Evolutionary conservation across 2,888 invertebrate species (phyloP).

Genomic region (Graphium colonna): DNA sequence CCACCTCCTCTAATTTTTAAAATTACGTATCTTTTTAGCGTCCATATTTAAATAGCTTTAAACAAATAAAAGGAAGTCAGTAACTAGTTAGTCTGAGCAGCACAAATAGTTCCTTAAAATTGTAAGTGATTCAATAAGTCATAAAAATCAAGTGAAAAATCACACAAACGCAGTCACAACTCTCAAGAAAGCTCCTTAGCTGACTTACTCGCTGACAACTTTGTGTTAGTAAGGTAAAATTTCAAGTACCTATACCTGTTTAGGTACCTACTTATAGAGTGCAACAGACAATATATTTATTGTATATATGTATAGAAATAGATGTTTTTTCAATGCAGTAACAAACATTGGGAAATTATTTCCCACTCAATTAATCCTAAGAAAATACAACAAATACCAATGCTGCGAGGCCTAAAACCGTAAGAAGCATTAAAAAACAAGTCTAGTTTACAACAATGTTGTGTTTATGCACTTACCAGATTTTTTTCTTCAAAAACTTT

Average conservation of each 20-base stretch:
- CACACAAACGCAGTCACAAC: too few species aligned
- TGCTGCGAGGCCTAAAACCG: conserved; percentile 14
- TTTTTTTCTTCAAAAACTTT: conserved; percentile 17
- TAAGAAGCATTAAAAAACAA: conserved; percentile 22
- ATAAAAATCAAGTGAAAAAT: conserved; percentile 28
- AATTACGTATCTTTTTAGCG: conserved; percentile 8
- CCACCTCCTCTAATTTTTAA: conserved; percentile 9
- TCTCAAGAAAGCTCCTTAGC: conserved; percentile 9
- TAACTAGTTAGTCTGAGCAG: conserved; percentile 13
- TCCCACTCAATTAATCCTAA: conserved; percentile 12
- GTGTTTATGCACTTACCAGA: conserved; percentile 20
- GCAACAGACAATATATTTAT: conserved; percentile 22
- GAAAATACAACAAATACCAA: conserved; percentile 18
- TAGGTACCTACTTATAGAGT: too few species aligned
- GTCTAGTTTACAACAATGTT: conserved; percentile 20
- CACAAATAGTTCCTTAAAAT: conserved; percentile 10
- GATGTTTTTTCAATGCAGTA: conserved; percentile 23
- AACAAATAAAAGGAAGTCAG: conserved; percentile 13
- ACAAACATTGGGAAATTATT: conserved; percentile 23
- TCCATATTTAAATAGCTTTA: conserved; percentile 18
- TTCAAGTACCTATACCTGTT: too few species aligned
- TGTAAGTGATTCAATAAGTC: too few species aligned
- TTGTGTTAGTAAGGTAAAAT: too few species aligned
- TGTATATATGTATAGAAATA: conserved; percentile 21
- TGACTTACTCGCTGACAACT: too few species aligned